Percentiles rank a stretch among this genome's conserved stretches.
Conservation (phyloP, 2,888 invertebrate genomes). For the Plebejus anna region DNA sequence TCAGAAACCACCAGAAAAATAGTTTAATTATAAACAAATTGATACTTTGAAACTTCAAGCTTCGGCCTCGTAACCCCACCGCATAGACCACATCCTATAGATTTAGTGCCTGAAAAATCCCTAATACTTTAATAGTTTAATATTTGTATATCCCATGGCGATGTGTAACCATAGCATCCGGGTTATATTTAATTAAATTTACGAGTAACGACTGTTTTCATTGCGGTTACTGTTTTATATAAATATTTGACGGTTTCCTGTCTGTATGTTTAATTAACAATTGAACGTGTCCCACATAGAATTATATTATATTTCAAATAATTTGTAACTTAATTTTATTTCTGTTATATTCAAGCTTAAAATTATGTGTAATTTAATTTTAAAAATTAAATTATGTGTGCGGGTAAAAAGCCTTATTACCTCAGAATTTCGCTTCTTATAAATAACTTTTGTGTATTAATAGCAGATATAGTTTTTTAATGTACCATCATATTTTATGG, state of each 20-base stretch:
- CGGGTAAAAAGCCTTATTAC: too few relatives aligned
- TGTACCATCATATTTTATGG: too few relatives aligned
- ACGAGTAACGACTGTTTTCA: constrained; percentile 79
- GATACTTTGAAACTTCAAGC: not conserved
- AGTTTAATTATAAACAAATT: constrained; percentile 8
- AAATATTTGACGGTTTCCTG: constrained; percentile 73
- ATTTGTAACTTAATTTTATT: not conserved
- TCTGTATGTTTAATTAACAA: constrained; percentile 72
- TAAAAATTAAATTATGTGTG: too few relatives aligned
- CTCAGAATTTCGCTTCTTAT: too few relatives aligned
- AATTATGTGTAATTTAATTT: not conserved
- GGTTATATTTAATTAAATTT: constrained; percentile 75
- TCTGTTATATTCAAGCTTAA: not conserved
- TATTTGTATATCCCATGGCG: constrained; percentile 58
- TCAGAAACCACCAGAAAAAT: constrained; percentile 10
- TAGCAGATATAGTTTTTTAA: too few relatives aligned
- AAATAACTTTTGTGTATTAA: too few relatives aligned
- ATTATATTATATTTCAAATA: not conserved
- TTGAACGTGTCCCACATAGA: constrained; percentile 48
- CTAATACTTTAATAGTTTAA: constrained; percentile 52
- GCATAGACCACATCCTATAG: constrained; percentile 67
- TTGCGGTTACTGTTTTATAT: constrained; percentile 74
- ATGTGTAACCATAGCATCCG: constrained; percentile 70
- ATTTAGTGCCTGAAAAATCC: constrained; percentile 61
- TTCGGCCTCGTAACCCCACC: constrained; percentile 43